Evolutionary conservation across 2,113 vertebrate species (phyloP).

Genomic region (Mus spicilegus): DNA sequence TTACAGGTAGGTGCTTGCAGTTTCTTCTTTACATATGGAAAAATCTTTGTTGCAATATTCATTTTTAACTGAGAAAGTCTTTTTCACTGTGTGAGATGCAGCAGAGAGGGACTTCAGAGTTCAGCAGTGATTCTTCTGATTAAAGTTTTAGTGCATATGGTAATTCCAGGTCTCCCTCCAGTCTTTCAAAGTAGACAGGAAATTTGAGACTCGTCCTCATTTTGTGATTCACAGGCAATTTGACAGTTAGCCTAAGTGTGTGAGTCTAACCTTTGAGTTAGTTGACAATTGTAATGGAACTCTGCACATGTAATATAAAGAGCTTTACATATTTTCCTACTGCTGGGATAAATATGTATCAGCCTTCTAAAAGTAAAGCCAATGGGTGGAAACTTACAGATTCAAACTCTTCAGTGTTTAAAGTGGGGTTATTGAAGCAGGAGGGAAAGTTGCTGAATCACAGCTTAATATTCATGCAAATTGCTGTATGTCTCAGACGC

Average conservation of each 20-base stretch:
- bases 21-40: slow-evolving; percentile 26
- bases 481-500: slow-evolving; percentile 83
- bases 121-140: slow-evolving; percentile 20
- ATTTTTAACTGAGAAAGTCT: slow-evolving; percentile 20
- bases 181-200: slow-evolving; percentile 57
- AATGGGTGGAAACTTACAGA: slow-evolving; percentile 54
- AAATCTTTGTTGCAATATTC: neutral
- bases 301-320: slow-evolving; percentile 68
- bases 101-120: neutral
- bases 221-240: slow-evolving; percentile 1
- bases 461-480: slow-evolving; percentile 84
- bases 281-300: slow-evolving; percentile 69
- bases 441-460: slow-evolving; percentile 84
- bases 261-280: slow-evolving; percentile 32
- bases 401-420: slow-evolving; percentile 74
- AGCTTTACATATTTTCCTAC: slow-evolving; percentile 74
- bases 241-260: neutral
- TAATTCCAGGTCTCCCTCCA: slow-evolving; percentile 62
- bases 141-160: slow-evolving; percentile 80
- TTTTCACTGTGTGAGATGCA: neutral
- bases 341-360: slow-evolving; percentile 64
- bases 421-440: slow-evolving; percentile 63
- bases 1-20: slow-evolving; percentile 72
- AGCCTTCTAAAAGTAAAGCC: slow-evolving; percentile 70
- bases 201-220: neutral